A percentile compares a stretch with the other conserved stretches of the same genome.
Conservation (phyloP, 1,140 invertebrate genomes). For the Drosophila carrolli region DNA sequence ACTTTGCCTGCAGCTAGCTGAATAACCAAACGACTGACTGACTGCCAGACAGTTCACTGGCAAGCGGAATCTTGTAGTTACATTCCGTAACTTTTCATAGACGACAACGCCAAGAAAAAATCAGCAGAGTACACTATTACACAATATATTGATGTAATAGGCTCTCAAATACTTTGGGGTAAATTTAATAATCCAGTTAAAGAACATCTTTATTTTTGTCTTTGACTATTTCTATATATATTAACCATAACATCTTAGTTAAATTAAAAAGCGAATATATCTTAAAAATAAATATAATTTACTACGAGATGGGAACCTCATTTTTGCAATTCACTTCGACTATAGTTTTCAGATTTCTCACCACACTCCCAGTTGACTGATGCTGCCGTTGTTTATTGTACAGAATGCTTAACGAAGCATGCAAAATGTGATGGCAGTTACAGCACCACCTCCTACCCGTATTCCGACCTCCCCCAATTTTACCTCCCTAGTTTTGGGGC, state of each 20-base stretch:
- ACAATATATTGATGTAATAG: too few relatives aligned
- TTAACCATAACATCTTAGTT: too few relatives aligned
- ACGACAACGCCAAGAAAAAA: constrained; percentile 44
- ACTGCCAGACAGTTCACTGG: constrained; percentile 12
- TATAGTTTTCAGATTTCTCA: constrained; percentile 6
- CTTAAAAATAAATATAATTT: too few relatives aligned
- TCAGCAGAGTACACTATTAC: neutral
- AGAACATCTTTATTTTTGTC: neutral
- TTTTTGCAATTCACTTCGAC: neutral
- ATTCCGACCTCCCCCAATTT: neutral
- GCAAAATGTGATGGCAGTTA: constrained; percentile 70
- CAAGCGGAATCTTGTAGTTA: constrained; percentile 8
- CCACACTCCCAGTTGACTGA: constrained; percentile 1
- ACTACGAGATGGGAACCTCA: too few relatives aligned
- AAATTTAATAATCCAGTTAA: neutral
- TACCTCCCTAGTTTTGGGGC: constrained; percentile 12
- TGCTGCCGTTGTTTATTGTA: constrained; percentile 53
- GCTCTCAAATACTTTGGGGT: neutral
- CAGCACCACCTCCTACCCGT: neutral
- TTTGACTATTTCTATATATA: too few relatives aligned
- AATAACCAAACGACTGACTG: constrained; percentile 7
- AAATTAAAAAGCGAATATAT: too few relatives aligned
- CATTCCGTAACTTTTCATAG: constrained; percentile 25
- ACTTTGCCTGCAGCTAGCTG: constrained; percentile 1
- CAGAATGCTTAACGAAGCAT: constrained; percentile 80